Percentiles rank a stretch among this genome's conserved stretches.
phyloP scores from a whole-genome alignment of 1,140 invertebrate genomes.

The Pseudomyrmex flavicornis region DNA sequence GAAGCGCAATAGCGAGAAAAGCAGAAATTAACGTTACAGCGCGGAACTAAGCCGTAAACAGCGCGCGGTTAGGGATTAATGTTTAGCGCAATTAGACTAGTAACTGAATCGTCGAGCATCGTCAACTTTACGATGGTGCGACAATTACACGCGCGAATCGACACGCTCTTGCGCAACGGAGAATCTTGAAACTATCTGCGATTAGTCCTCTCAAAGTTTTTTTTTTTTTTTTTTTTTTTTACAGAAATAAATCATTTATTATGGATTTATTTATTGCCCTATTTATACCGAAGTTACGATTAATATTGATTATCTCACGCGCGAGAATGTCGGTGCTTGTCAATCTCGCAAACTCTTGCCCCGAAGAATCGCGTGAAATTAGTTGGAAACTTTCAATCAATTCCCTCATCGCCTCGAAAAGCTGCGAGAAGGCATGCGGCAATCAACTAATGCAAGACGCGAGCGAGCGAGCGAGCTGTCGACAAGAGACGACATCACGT shows the following conservation, averaged over 20 bases:
- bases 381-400: background rate
- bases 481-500: background rate
- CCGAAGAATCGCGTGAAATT: background rate
- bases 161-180: too few species aligned
- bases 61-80: background rate
- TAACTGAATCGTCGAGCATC: too few species aligned
- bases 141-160: background rate
- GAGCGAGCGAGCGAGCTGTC: background rate
- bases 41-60: background rate
- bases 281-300: too few species aligned
- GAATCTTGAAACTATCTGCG: background rate
- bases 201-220: background rate
- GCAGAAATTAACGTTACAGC: background rate
- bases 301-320: background rate
- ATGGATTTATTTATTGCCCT: background rate
- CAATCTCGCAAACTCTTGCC: background rate
- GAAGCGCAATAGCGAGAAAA: background rate
- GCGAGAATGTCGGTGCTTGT: background rate
- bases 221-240: too few species aligned
- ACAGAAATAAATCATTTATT: background rate
- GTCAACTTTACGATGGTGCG: background rate
- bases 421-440: background rate
- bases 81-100: slow-evolving; percentile 11
- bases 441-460: slow-evolving; percentile 55
- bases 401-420: background rate